A percentile compares a stretch with the other conserved stretches of the same genome.
These are phyloP conservation scores for Drosophila helvetica DNA, from an alignment of 2,888 invertebrate species.

Conservation along the genomic window DNA sequence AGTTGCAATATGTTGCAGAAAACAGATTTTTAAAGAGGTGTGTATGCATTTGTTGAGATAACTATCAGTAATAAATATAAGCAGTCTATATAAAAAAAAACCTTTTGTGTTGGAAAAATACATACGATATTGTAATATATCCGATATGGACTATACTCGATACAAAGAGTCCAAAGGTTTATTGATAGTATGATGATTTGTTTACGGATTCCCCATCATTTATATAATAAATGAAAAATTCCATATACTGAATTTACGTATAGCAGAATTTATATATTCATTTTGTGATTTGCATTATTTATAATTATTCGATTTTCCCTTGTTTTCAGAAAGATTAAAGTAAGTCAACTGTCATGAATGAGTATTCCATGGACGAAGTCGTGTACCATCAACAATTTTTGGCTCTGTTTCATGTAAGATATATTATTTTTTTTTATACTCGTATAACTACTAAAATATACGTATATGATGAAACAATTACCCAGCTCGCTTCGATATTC, in stretches of 20 bases:
- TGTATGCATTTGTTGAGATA: background rate
- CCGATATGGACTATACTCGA: background rate
- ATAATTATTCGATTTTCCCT: background rate
- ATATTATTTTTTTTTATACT: background rate
- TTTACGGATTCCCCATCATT: slow-evolving; percentile 44
- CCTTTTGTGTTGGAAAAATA: too few species aligned
- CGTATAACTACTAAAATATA: background rate
- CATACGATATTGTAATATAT: background rate
- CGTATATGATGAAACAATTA: too few species aligned
- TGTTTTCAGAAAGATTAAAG: background rate
- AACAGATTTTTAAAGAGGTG: background rate
- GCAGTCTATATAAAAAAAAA: too few species aligned
- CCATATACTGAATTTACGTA: slow-evolving; percentile 7
- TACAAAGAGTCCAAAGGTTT: too few species aligned
- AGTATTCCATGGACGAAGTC: background rate
- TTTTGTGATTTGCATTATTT: background rate
- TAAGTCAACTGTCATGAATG: too few species aligned
- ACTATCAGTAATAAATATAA: too few species aligned
- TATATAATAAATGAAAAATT: slow-evolving; percentile 21
- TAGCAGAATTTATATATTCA: background rate
- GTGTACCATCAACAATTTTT: background rate
- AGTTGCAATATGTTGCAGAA: background rate
- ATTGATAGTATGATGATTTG: slow-evolving; percentile 21
- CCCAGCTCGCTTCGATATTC: too few species aligned
- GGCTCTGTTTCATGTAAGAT: background rate